Base-by-base conservation (phyloP, 2,113 vertebrate genomes). In the Lampris incognitus region DNA sequence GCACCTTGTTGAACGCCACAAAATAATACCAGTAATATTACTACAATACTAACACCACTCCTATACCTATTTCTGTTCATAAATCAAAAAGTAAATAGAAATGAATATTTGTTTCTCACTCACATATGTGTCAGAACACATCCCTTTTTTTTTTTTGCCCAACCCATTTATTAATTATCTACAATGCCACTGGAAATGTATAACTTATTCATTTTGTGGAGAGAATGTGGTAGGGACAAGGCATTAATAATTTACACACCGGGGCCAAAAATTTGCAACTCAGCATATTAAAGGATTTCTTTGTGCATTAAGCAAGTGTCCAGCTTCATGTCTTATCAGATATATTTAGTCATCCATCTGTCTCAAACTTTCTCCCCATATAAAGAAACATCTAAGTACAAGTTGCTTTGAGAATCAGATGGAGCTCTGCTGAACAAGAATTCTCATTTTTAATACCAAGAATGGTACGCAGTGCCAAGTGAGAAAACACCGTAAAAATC, bases 291-390 rank as follows among this genome's bases (percentile, higher is more conserved):
- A 0, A 8, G 2, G 44, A 61, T n/a, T 48, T 73, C 59, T 68
- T 69, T 58, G 42, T 52, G 9, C 52, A 42, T 65, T 67, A 70
- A 71, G 78, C 71, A 85, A 67, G 49, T 78, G 66, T 76, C 72
- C 11, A 38, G 52, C 64, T 74, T 56, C 60, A 55, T 74, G 48
- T 56, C 24, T 66, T 69, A 61, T 24, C 44, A 36, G 68, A 3
- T 60, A 55, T 9, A 54, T 65, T 62, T 6, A 57, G 37, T 63
- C 5, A 13, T 59, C 76, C 24, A 67, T n/a, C 54, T 49, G 24
- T 44, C 9, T 9, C 37, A 50, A 44, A 59, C 6, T 68, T 13
- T 38, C 24, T 9, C 5, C 54, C 3, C 3, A 54, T 7, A 54
- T 10, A 54, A 6, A 54, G 11, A 54, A 24, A 56, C 54, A 56